Base-by-base conservation (phyloP, 2,888 invertebrate species). In the Clostera curtula region DNA sequence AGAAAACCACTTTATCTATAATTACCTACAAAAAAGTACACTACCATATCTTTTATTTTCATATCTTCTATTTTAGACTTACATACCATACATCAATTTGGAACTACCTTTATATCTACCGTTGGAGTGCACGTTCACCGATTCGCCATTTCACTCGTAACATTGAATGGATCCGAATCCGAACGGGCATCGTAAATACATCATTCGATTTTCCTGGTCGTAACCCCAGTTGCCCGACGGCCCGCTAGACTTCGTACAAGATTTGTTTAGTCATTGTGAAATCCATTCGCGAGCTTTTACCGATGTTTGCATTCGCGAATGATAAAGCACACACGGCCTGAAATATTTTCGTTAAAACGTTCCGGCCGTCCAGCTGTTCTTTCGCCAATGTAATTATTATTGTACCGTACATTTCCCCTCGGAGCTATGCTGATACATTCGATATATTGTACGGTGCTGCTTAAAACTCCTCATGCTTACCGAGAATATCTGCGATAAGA, bases 241-340 rank as follows among this genome's bases (percentile, higher is more conserved):
- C 49, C 50, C 58, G 57, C 46, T 43, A 40, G 31, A n/a, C n/a
- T n/a, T n/a, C n/a, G n/a, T n/a, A n/a, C 31, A 36, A 41, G 40
- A 54, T 55, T 50, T 63, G 60, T 66, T 68, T 59, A 61, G 65
- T 62, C 52, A 63, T 60, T 54, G 50, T 43, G 41, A 44, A 51
- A 51, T 43, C 43, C 49, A 53, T 56, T 57, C 38, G 49, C 44
- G 28, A 52, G 56, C 55, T 67, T 65, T 65, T 63, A 57, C 58
- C 59, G 53, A 51, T 64, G 60, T 70, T 69, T 66, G 60, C 63
- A 65, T 61, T 64, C 42, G 56, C 58, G 58, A 73, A 67, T 72
- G 73, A 73, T 74, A 71, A 51, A 71, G 59, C 56, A 57, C 73
- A 70, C 46, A 39, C 57, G 48, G 59, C 56, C 56, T 57, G 58